Conservation (phyloP, 2,888 invertebrate genomes). For the Morpho achilles region DNA sequence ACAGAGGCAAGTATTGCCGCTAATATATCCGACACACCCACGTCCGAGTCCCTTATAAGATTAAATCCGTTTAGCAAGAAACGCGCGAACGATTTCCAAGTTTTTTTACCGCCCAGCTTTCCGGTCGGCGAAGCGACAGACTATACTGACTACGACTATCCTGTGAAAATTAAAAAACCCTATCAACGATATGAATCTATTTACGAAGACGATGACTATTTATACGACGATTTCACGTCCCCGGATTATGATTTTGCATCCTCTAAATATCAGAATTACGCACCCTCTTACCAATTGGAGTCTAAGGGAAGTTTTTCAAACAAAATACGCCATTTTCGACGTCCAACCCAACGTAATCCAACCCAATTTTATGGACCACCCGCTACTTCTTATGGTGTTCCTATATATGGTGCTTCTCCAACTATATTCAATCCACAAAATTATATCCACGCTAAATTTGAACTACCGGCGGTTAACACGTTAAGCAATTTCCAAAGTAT, state of each 20-base stretch:
- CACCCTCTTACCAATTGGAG: slow-evolving; percentile 30
- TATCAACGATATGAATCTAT: slow-evolving; percentile 36
- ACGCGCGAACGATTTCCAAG: slow-evolving; percentile 33
- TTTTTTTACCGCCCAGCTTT: slow-evolving; percentile 43
- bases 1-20: slow-evolving; percentile 26
- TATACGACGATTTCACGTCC: slow-evolving; percentile 35
- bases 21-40: slow-evolving; percentile 32
- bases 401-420: slow-evolving; percentile 25
- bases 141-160: slow-evolving; percentile 34
- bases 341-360: slow-evolving; percentile 25
- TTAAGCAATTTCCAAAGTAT: slow-evolving; percentile 26
- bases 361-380: slow-evolving; percentile 29
- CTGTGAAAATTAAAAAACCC: slow-evolving; percentile 24
- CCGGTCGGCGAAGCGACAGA: slow-evolving; percentile 44
- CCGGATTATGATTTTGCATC: slow-evolving; percentile 39
- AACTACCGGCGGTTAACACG: slow-evolving; percentile 26
- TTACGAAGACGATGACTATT: slow-evolving; percentile 43
- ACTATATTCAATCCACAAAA: slow-evolving; percentile 19
- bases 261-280: slow-evolving; percentile 27
- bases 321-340: slow-evolving; percentile 35
- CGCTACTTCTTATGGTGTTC: slow-evolving; percentile 37
- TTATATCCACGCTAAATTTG: slow-evolving; percentile 22
- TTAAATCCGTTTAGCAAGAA: slow-evolving; percentile 30
- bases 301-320: slow-evolving; percentile 36
- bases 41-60: slow-evolving; percentile 41